Percentiles rank a stretch among this genome's conserved stretches.
Evolutionary conservation across 2,888 invertebrate species (phyloP).

Genomic region (Ashinkailepas kermadecensis): DNA sequence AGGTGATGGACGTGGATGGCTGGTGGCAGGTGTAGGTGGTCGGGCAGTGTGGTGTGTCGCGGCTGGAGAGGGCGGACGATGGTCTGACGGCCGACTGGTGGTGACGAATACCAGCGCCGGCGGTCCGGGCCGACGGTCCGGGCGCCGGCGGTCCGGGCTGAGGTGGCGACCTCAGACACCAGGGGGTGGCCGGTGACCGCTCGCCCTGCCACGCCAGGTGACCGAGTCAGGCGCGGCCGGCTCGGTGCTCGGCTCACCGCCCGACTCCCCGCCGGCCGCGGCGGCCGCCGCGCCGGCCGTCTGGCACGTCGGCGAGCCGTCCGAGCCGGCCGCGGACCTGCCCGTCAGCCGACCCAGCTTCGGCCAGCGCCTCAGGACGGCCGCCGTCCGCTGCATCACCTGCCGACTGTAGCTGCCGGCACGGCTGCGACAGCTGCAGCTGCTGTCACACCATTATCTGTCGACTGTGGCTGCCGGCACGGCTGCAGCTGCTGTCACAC

Average conservation of each 20-base stretch:
- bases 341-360: neutral
- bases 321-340: slow-evolving; percentile 10
- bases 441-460: slow-evolving; percentile 43
- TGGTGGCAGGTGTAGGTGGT: too few species aligned
- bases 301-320: neutral
- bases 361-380: neutral
- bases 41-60: too few species aligned
- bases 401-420: neutral
- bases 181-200: too few species aligned
- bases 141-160: too few species aligned
- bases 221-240: neutral
- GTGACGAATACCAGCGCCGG: too few species aligned
- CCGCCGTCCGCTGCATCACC: neutral
- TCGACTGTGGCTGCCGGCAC: too few species aligned
- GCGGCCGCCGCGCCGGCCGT: neutral
- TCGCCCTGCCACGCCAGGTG: neutral
- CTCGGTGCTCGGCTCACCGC: neutral
- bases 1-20: too few species aligned
- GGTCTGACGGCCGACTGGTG: too few species aligned
- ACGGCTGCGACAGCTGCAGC: slow-evolving; percentile 84
- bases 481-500: too few species aligned
- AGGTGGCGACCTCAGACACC: too few species aligned
- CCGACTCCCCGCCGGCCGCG: neutral
- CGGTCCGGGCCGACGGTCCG: too few species aligned
- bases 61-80: too few species aligned